phyloP scores from a whole-genome alignment of 1,140 invertebrate species.

The Conus betulinus region DNA sequence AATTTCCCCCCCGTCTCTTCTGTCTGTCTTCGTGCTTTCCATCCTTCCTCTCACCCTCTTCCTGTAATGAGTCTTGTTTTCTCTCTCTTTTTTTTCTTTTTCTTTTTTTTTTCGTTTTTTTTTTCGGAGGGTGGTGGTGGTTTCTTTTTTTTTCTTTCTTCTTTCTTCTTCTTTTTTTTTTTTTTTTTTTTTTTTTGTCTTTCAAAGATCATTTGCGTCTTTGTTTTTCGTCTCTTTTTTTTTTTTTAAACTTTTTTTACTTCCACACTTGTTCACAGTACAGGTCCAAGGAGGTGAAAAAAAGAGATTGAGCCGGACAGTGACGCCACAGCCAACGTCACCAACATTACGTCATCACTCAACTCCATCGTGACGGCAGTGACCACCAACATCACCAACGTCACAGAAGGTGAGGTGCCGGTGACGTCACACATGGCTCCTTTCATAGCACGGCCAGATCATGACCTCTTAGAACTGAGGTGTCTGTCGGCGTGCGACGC shows the following conservation, averaged over 20 bases:
- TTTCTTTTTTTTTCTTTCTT: not conserved
- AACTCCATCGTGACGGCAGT: conserved; percentile 5
- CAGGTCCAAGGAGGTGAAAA: conserved; percentile 20
- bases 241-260: too few relatives aligned
- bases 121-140: too few relatives aligned
- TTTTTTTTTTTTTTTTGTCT: not conserved
- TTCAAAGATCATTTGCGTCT: not conserved
- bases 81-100: not conserved
- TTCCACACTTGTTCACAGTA: conserved; percentile 8
- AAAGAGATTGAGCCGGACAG: conserved; percentile 3
- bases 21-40: not conserved
- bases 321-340: not conserved
- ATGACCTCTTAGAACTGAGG: too few relatives aligned
- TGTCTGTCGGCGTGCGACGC: not conserved
- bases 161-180: not conserved
- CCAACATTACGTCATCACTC: conserved; percentile 16
- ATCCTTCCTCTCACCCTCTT: not conserved
- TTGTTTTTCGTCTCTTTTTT: too few relatives aligned
- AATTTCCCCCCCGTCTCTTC: not conserved
- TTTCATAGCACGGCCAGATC: too few relatives aligned
- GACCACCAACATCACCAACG: conserved; percentile 20
- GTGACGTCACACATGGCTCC: too few relatives aligned
- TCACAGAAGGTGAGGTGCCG: conserved; percentile 17
- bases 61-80: not conserved
- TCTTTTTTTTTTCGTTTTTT: not conserved